Evolutionary conservation across 2,113 vertebrate species (phyloP).

Genomic region (Pitta sordida): DNA sequence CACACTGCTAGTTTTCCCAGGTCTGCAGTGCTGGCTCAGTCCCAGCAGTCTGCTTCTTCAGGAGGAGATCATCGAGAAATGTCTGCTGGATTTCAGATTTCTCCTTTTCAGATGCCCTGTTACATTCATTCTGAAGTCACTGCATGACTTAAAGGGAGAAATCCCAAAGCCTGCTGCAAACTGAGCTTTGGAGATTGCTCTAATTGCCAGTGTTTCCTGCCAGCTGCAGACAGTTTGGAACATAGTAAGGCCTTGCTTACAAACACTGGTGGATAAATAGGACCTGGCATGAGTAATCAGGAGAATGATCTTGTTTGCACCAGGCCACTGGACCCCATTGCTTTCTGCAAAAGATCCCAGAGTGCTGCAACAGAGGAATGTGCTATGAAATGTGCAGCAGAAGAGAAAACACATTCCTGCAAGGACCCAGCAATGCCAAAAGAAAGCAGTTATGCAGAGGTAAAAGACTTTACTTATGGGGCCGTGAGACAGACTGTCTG

Average conservation of each 20-base stretch:
- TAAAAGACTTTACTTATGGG: background rate
- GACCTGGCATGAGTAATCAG: conserved; percentile 1
- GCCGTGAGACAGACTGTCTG: background rate
- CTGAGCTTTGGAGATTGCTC: background rate
- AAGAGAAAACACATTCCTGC: background rate
- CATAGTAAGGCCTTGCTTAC: background rate
- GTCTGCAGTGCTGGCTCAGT: background rate
- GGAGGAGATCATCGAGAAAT: background rate
- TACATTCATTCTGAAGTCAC: background rate
- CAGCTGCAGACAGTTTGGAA: background rate
- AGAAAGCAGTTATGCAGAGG: background rate
- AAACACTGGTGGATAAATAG: background rate
- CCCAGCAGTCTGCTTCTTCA: background rate
- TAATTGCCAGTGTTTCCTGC: background rate
- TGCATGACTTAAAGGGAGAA: background rate
- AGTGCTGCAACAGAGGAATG: background rate
- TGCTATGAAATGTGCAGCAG: background rate
- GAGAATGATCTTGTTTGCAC: background rate
- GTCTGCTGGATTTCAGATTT: background rate
- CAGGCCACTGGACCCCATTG: background rate
- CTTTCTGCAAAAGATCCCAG: background rate
- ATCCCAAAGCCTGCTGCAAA: conserved; percentile 10
- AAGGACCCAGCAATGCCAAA: background rate
- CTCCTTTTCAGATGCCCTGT: background rate
- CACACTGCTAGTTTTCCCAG: background rate